Conservation (phyloP, 1,140 invertebrate genomes). For the Pissodes strobi region DNA sequence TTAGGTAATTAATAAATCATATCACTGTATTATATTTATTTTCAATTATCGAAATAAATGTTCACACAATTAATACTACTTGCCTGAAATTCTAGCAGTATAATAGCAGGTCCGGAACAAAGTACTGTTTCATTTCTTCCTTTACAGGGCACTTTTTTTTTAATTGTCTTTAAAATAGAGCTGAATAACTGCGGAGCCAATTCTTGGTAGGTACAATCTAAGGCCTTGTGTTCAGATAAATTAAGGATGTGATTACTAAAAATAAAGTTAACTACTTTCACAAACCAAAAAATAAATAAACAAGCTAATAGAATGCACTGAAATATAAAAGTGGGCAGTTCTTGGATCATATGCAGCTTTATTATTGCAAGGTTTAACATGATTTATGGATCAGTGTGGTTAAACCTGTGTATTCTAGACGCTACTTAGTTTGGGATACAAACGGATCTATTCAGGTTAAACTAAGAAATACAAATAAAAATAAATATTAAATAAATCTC, state of each 20-base stretch:
- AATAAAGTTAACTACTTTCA: too few relatives aligned
- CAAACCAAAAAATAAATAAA: neutral
- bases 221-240: slow-evolving; percentile 66
- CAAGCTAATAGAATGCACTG: neutral
- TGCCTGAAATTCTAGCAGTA: slow-evolving; percentile 53
- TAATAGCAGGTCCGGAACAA: slow-evolving; percentile 69
- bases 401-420: too few relatives aligned
- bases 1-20: too few relatives aligned
- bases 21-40: too few relatives aligned
- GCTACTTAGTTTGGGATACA: too few relatives aligned
- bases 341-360: too few relatives aligned
- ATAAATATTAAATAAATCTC: too few relatives aligned
- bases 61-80: slow-evolving; percentile 14
- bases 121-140: slow-evolving; percentile 61
- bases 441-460: too few relatives aligned
- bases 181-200: slow-evolving; percentile 68
- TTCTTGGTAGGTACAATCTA: slow-evolving; percentile 71
- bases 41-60: too few relatives aligned
- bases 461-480: too few relatives aligned
- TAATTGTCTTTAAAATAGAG: slow-evolving; percentile 63
- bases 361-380: neutral
- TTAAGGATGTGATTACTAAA: slow-evolving; percentile 56
- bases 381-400: too few relatives aligned
- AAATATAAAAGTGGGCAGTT: too few relatives aligned
- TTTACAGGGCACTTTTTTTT: slow-evolving; percentile 54